Conservation (phyloP, 2,888 invertebrate genomes). For the Diarsia brunnea region DNA sequence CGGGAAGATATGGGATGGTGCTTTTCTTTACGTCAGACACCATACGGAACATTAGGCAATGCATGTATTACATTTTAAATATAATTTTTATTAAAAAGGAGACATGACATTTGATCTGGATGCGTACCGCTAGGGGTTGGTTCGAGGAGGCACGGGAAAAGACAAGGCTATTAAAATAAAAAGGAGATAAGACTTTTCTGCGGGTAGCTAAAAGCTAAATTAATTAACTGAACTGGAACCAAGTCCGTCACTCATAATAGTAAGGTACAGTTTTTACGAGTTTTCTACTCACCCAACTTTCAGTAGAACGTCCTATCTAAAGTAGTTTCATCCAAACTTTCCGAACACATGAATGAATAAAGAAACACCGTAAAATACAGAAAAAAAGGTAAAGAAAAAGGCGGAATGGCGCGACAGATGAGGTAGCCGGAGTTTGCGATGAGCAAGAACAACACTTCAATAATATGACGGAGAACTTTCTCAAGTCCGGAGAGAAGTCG, state of each 20-base stretch:
- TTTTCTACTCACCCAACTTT: conserved; percentile 48
- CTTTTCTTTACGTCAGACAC: too few species aligned
- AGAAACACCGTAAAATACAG: conserved; percentile 59
- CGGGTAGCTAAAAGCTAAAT: conserved; percentile 28
- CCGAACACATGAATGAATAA: conserved; percentile 61
- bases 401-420: conserved; percentile 57
- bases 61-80: background rate
- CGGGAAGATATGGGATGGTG: too few species aligned
- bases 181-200: background rate
- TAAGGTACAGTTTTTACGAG: conserved; percentile 58
- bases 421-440: conserved; percentile 55
- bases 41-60: too few species aligned
- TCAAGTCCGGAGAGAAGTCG: conserved; percentile 34
- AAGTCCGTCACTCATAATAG: conserved; percentile 55
- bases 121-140: too few species aligned
- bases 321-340: conserved; percentile 60
- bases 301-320: conserved; percentile 39
- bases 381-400: conserved; percentile 51
- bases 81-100: background rate
- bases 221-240: conserved; percentile 49
- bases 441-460: conserved; percentile 65
- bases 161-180: too few species aligned
- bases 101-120: background rate
- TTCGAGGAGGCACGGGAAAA: too few species aligned
- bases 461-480: conserved; percentile 60